Conservation (phyloP, 2,888 invertebrate genomes). For the Sminthurinus aureus region DNA sequence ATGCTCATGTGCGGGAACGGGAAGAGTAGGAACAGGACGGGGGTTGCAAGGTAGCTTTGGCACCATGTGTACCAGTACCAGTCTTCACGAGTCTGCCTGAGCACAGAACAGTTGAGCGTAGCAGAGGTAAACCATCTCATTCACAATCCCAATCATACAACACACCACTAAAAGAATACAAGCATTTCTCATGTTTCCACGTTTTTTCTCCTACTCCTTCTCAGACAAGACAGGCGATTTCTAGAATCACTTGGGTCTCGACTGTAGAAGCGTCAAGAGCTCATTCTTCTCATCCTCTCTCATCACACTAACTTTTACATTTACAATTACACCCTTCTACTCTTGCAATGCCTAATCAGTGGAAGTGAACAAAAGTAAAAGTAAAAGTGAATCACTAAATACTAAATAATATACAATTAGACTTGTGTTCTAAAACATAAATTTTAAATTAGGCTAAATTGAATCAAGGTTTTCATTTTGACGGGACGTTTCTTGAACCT, state of each 20-base stretch:
- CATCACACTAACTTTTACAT: background rate
- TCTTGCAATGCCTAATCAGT: too few relatives aligned
- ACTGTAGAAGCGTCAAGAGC: background rate
- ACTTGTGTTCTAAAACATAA: too few relatives aligned
- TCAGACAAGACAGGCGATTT: background rate
- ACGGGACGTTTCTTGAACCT: too few relatives aligned
- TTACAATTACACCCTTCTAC: too few relatives aligned
- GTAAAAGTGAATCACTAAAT: too few relatives aligned
- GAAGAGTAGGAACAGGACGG: background rate
- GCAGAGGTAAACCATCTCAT: too few relatives aligned
- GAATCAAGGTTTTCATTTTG: too few relatives aligned
- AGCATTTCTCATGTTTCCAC: conserved; percentile 18
- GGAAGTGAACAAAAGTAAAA: too few relatives aligned
- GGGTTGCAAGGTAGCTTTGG: conserved; percentile 11
- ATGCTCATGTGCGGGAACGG: conserved; percentile 26
- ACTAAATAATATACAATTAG: too few relatives aligned
- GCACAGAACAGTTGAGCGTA: background rate
- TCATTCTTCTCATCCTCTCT: background rate
- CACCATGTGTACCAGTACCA: background rate
- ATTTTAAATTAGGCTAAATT: too few relatives aligned
- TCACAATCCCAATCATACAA: too few relatives aligned
- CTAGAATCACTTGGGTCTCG: background rate
- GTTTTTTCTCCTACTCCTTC: conserved; percentile 23
- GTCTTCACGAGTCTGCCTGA: background rate
- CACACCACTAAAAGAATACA: background rate